Conservation (phyloP, 2,888 invertebrate species). For the Coremacera marginata region DNA sequence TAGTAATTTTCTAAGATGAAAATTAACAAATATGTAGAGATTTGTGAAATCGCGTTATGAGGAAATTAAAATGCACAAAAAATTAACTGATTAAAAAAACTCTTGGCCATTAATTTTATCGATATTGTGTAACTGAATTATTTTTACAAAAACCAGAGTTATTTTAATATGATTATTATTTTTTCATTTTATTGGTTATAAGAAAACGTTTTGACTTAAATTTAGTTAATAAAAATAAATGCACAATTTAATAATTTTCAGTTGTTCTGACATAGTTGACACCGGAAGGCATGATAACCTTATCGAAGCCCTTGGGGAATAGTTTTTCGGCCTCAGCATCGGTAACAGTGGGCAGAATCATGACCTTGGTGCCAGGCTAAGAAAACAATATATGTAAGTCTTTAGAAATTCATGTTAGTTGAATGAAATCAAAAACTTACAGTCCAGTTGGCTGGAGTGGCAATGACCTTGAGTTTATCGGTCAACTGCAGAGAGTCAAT, state of each 20-base stretch:
- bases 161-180: not conserved
- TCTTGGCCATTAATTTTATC: too few species aligned
- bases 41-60: too few species aligned
- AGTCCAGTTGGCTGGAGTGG: constrained; percentile 90
- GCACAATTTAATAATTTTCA: constrained; percentile 72
- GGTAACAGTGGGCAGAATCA: constrained; percentile 81
- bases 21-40: too few species aligned
- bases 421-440: constrained; percentile 69
- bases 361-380: constrained; percentile 80
- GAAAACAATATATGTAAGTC: not conserved
- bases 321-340: constrained; percentile 76
- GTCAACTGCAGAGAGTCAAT: constrained; percentile 87
- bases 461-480: constrained; percentile 77
- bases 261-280: constrained; percentile 81
- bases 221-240: not conserved
- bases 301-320: constrained; percentile 79
- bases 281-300: constrained; percentile 81
- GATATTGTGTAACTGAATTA: too few species aligned
- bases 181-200: not conserved
- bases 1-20: too few species aligned
- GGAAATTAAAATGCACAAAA: too few species aligned
- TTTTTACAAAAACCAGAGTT: too few species aligned
- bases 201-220: too few species aligned
- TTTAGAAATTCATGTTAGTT: not conserved
- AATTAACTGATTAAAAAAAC: too few species aligned